Conservation (phyloP, 2,888 invertebrate genomes). For the Hybos culiciformis region DNA sequence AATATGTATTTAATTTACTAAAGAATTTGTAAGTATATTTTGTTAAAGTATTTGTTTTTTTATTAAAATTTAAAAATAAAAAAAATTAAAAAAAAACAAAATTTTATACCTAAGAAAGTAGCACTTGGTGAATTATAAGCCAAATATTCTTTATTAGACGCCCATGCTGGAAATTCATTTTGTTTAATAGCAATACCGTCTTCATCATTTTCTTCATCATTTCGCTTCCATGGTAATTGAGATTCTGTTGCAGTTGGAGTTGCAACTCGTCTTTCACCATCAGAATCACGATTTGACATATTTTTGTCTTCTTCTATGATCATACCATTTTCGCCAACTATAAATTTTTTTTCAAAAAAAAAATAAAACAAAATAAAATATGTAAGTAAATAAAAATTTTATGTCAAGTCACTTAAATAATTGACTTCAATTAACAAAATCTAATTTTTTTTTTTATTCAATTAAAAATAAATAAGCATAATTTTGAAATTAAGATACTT, state of each 20-base stretch:
- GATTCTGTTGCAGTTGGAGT: slow-evolving; percentile 82
- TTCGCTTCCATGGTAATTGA: slow-evolving; percentile 84
- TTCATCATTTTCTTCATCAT: slow-evolving; percentile 57
- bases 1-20: not conserved
- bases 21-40: not conserved
- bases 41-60: not conserved
- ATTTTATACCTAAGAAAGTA: slow-evolving; percentile 65
- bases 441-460: too few relatives aligned
- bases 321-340: slow-evolving; percentile 31
- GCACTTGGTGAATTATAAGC: slow-evolving; percentile 85
- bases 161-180: slow-evolving; percentile 90
- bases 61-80: slow-evolving; percentile 19
- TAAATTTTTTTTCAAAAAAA: too few relatives aligned
- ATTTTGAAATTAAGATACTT: too few relatives aligned
- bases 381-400: not conserved
- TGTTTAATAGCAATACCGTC: slow-evolving; percentile 57
- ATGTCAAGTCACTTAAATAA: too few relatives aligned
- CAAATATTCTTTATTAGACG: slow-evolving; percentile 85
- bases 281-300: slow-evolving; percentile 29
- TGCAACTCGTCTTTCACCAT: slow-evolving; percentile 59
- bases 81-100: slow-evolving; percentile 21
- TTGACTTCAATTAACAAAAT: too few relatives aligned
- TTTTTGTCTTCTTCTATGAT: slow-evolving; percentile 30
- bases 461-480: too few relatives aligned
- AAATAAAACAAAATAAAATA: not conserved